phyloP scores from a whole-genome alignment of 2,888 invertebrate genomes.

The Melanostoma mellinum region DNA sequence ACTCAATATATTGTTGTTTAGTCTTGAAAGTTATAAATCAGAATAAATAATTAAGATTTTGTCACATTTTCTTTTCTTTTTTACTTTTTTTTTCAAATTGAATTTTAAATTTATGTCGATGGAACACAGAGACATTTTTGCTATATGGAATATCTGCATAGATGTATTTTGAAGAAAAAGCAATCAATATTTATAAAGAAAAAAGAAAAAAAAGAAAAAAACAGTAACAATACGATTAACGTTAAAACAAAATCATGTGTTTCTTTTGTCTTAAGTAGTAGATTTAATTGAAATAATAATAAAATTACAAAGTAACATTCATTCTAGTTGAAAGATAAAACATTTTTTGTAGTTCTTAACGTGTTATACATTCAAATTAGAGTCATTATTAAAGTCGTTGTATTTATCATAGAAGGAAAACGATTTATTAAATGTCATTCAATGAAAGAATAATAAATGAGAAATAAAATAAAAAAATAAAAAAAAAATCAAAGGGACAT shows the following conservation, averaged over 20 bases:
- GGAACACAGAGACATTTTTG: conserved; percentile 36
- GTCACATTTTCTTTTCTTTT: background rate
- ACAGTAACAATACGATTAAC: conserved; percentile 31
- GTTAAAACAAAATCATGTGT: conserved; percentile 46
- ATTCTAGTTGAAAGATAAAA: conserved; percentile 55
- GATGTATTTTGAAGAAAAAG: conserved; percentile 36
- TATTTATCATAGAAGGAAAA: conserved; percentile 59
- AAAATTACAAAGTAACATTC: conserved; percentile 29
- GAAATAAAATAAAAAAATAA: conserved; percentile 29
- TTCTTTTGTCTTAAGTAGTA: conserved; percentile 68
- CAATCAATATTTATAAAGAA: conserved; percentile 56
- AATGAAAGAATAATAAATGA: conserved; percentile 64
- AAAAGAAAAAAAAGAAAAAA: conserved; percentile 3
- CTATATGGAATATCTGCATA: conserved; percentile 11
- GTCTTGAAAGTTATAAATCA: conserved; percentile 24
- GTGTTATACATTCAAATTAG: conserved; percentile 69
- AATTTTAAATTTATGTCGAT: conserved; percentile 14
- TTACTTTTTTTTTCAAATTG: conserved; percentile 1
- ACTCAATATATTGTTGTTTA: conserved; percentile 71
- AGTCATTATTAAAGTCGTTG: conserved; percentile 66
- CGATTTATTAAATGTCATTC: conserved; percentile 71
- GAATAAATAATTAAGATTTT: conserved; percentile 5
- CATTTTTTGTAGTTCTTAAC: conserved; percentile 69
- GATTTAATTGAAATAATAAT: conserved; percentile 60
- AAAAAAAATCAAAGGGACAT: conserved; percentile 11